Base-by-base conservation (phyloP, 2,888 invertebrate species). In the Pheosia tremula region DNA sequence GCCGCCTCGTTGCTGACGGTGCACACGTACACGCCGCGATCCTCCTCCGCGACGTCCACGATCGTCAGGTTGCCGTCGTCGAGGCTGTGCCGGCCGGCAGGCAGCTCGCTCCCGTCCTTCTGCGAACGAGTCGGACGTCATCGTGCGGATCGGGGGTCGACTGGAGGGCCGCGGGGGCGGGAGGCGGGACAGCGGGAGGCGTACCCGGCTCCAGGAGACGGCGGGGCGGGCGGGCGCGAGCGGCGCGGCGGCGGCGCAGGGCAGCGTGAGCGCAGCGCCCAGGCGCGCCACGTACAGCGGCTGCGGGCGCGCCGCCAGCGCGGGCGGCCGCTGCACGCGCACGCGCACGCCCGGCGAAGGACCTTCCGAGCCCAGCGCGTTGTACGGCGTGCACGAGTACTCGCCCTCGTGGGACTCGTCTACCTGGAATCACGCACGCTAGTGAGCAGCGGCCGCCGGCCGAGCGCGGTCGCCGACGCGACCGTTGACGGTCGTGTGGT, bases 301-400 rank as follows among this genome's bases (percentile, higher is more conserved):
- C 85, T 96, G 96, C 36, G 98, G 98, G 24, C 96, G 96, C 59
- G 96, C 91, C 10, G 95, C 95, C 86, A 98, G 97, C 76, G 96
- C 95, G 37, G 98, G 98, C 49, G 98, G 97, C 69, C 97, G 96
- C 94, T 96, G 96, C 70, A 97, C 97, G 80, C 97, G 95, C 80
- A 97, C 97, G 80, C 96, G 96, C 89, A 98, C 98, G 57, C 96
- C 95, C 45, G 97, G 95, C 60, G 98, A 98, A 38, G 97, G 95
- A 8, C 98, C 97, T 75, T 96, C 97, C 41, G 97, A 96, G 58
- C 98, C 98, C 80, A 98, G 95, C 71, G 96, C 95, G 88, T 98
- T 98, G 91, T 97, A 97, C 56, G 99, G 98, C 38, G 98, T 98
- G 89, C 98, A 99, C 66, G 97, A 96, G 90, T 98, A 98, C 79